phyloP scores from a whole-genome alignment of 2,888 invertebrate genomes.

The Drosophila merina region DNA sequence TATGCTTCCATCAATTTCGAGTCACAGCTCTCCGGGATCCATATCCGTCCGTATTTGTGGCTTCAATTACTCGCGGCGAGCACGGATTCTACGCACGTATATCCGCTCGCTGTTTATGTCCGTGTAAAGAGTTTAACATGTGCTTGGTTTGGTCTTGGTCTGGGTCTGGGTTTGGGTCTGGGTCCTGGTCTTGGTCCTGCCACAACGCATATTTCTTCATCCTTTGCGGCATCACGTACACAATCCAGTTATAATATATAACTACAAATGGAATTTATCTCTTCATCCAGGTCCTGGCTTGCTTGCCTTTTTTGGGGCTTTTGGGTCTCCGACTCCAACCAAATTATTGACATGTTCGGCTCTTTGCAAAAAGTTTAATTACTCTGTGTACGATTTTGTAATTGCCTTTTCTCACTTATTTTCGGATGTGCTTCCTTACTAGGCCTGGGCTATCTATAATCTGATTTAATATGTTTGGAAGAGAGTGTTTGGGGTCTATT shows the following conservation, averaged over 20 bases:
- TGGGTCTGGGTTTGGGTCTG: conserved; percentile 37
- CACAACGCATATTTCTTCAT: conserved; percentile 45
- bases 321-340: not conserved
- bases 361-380: conserved; percentile 18
- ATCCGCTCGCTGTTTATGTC: conserved; percentile 68
- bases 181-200: conserved; percentile 47
- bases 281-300: conserved; percentile 7
- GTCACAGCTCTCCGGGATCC: conserved; percentile 14
- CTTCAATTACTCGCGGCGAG: conserved; percentile 71
- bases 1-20: conserved; percentile 46
- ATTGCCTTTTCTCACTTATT: conserved; percentile 25
- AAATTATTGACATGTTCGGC: conserved; percentile 58
- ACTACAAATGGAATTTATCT: conserved; percentile 52
- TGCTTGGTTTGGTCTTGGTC: conserved; percentile 55
- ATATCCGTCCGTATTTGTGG: conserved; percentile 24
- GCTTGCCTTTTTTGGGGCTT: not conserved
- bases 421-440: not conserved
- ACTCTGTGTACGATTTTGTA: conserved; percentile 19
- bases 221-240: conserved; percentile 45
- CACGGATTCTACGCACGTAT: conserved; percentile 70
- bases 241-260: conserved; percentile 50
- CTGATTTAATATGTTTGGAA: not conserved
- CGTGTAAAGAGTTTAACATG: conserved; percentile 79
- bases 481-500: not conserved
- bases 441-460: not conserved